Base-by-base conservation (phyloP, 2,113 vertebrate genomes). In the Salvelinus fontinalis region DNA sequence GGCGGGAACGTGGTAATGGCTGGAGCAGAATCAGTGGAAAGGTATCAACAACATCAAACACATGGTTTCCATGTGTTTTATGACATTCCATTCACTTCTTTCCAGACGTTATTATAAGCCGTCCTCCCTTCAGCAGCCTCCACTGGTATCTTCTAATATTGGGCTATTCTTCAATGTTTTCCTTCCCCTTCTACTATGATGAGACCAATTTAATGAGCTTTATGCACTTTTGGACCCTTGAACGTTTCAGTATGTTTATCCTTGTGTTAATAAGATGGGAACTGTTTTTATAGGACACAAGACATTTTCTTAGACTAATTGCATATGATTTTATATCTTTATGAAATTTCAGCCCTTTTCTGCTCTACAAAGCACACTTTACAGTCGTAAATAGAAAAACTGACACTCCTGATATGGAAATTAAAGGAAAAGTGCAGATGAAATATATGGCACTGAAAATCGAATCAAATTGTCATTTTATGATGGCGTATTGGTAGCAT, bases 281-380 rank as follows among this genome's bases (percentile, higher is more conserved):
- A 83, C 76, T 87, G 83, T 89, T 89, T 91, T 54, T 89, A 57
- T 81, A 87, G 24, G 70, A 74, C 34, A 79, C n/a, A 81, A 80
- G 79, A 79, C 81, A 74, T 65, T 27, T 24, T 81, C 78, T 74
- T 75, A 70, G 78, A 80, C 75, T 73, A 64, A 79, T 87, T 91
- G 82, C 87, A 86, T 73, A 69, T 57, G 44, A 81, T 84, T 88
- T 88, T 85, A 85, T 79, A 85, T 81, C 22, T 77, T 39, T 11
- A 26, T 76, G 51, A 70, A 48, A 74, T n/a, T 75, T 51, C 75
- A 78, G 78, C 18, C 2, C 64, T 51, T 67, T 71, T 80, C 77
- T 48, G 51, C 59, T 20, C 62, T 75, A 31, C 12, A 65, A 74
- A 71, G 18, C 64, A 54, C 7, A 18, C 22, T 4, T 14, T 54